These are phyloP conservation scores for Isichthys henryi DNA, from an alignment of 2,113 vertebrate species.

Conservation along the genomic window DNA sequence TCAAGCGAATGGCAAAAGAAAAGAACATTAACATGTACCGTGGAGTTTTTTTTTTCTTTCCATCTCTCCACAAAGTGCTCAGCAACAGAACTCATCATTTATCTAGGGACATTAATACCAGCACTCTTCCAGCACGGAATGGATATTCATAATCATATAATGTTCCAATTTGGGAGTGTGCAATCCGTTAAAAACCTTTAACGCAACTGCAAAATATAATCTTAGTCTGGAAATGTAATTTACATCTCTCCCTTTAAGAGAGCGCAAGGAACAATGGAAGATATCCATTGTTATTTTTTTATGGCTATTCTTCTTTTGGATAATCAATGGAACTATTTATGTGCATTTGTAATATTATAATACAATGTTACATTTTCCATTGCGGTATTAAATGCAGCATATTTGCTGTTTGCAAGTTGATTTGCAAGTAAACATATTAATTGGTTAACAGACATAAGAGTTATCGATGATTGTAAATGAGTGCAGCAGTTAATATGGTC, in stretches of 20 bases:
- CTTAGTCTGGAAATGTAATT: background rate
- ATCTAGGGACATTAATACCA: background rate
- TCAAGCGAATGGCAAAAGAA: slow-evolving; percentile 3
- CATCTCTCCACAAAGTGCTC: background rate
- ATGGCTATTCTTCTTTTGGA: background rate
- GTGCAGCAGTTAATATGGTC: background rate
- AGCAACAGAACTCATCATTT: background rate
- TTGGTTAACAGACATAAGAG: background rate
- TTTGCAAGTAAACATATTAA: background rate
- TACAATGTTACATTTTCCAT: background rate
- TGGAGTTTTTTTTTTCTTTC: background rate
- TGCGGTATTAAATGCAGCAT: background rate
- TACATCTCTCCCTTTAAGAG: background rate
- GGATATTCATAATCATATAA: slow-evolving; percentile 5
- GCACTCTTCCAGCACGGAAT: background rate
- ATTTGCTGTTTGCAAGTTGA: background rate
- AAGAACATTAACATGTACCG: slow-evolving; percentile 4
- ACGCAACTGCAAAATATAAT: background rate
- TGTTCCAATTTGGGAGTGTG: background rate
- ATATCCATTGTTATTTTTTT: background rate
- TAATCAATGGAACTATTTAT: background rate
- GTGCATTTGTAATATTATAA: background rate
- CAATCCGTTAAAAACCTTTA: slow-evolving; percentile 7
- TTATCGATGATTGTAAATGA: background rate
- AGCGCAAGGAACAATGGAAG: background rate